phyloP scores from a whole-genome alignment of 2,888 invertebrate species.

The Thelaira solivaga region DNA sequence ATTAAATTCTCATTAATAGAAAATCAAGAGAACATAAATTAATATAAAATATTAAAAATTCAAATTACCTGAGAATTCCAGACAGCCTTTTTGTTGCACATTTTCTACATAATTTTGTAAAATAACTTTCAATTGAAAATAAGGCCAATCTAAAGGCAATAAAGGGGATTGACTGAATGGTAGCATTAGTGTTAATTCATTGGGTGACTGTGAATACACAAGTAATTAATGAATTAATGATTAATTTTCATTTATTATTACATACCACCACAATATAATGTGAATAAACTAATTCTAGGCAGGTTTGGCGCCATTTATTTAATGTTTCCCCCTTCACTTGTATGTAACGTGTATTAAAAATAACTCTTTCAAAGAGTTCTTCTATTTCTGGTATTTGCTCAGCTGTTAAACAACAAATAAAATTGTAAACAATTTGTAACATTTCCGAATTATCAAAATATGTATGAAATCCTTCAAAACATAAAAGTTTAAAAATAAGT shows the following conservation, averaged over 20 bases:
- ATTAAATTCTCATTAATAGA: no score
- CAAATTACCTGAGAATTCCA: constrained; percentile 65
- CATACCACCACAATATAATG: constrained; percentile 75
- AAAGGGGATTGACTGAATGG: constrained; percentile 81
- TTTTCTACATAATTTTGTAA: constrained; percentile 72
- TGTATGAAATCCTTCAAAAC: constrained; percentile 69
- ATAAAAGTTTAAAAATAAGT: constrained; percentile 75
- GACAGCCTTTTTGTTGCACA: constrained; percentile 68
- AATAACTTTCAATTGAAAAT: constrained; percentile 80
- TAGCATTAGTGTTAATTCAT: constrained; percentile 77
- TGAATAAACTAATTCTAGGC: constrained; percentile 78
- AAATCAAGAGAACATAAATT: no score
- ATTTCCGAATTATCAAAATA: constrained; percentile 68
- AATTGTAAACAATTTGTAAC: constrained; percentile 79
- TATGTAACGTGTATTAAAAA: constrained; percentile 80
- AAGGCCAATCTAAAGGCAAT: constrained; percentile 89
- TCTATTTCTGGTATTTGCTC: constrained; percentile 81
- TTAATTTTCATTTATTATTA: neutral
- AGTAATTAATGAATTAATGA: neutral
- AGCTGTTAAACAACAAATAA: constrained; percentile 80
- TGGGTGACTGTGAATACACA: constrained; percentile 70
- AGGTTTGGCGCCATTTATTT: constrained; percentile 78
- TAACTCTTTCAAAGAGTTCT: constrained; percentile 79
- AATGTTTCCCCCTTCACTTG: constrained; percentile 79
- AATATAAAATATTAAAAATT: no score